phyloP scores from a whole-genome alignment of 2,888 invertebrate genomes.

The Pachycephus smyrnensis region DNA sequence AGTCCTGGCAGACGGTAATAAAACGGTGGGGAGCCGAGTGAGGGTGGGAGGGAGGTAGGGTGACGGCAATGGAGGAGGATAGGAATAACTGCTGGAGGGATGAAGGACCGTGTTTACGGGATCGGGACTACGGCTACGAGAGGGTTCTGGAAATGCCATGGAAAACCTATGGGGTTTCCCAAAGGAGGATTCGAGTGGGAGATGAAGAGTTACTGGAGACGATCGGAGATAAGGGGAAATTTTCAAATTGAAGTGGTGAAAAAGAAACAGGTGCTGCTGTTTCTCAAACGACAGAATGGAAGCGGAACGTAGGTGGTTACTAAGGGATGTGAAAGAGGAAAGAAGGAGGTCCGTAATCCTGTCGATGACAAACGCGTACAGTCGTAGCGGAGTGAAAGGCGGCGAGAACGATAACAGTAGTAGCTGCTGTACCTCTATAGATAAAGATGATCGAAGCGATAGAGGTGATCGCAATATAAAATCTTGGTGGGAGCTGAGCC shows the following conservation, averaged over 20 bases:
- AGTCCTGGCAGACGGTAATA: constrained; percentile 6
- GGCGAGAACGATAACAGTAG: constrained; percentile 33
- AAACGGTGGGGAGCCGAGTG: neutral
- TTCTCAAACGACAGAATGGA: neutral
- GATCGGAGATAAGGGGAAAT: neutral
- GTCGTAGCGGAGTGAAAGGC: neutral
- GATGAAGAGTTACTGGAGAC: neutral
- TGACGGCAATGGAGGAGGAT: neutral
- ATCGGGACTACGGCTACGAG: neutral
- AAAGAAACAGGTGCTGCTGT: neutral
- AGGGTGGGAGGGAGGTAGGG: neutral
- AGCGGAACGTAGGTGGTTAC: neutral
- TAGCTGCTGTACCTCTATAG: constrained; percentile 23
- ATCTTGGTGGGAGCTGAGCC: constrained; percentile 46
- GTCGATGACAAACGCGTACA: constrained; percentile 6
- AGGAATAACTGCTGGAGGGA: neutral
- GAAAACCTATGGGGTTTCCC: neutral
- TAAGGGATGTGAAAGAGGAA: neutral
- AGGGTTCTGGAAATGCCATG: neutral
- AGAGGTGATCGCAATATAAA: constrained; percentile 48
- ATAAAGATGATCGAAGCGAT: constrained; percentile 48
- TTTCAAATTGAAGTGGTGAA: neutral
- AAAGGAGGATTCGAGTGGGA: neutral
- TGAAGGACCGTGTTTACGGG: neutral
- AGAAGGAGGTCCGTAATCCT: neutral